Base-by-base conservation (phyloP, 1,140 invertebrate genomes). In the Agrypnia vestita region DNA sequence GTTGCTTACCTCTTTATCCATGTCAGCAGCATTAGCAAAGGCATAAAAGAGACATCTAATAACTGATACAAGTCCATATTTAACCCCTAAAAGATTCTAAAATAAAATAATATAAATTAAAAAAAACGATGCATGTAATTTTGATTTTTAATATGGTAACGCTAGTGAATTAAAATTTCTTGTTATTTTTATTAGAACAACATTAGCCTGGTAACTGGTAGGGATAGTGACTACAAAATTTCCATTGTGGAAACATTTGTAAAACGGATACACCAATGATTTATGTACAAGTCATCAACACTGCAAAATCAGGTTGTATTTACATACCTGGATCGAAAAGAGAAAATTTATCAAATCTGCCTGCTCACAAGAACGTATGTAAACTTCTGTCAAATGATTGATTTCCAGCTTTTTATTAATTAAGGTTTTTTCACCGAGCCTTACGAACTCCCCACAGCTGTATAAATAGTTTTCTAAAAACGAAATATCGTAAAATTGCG, bases 291-390 rank as follows among this genome's bases (percentile, higher is more conserved):
- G 21, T 19, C n/a, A 17, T 56, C 6, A 17, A n/a, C n/a, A n/a
- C n/a, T n/a, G n/a, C n/a, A n/a, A n/a, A n/a, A n/a, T n/a, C n/a
- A n/a, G n/a, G 4, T 12, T 53, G 1, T 17, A 19, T 59, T 19
- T 59, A 17, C n/a, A n/a, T 19, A 59, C 55, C 55, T 59, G 1
- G 11, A 21, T 17, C 3, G 55, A 59, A 59, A 15, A 59, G 17
- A 10, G 55, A 17, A 59, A 59, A 59, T 59, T 59, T 15, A 59
- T 59, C 55, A 59, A 59, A 10, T 21, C 12, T 59, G 55, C 55
- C 55, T 59, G 55, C 17, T 59, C 21, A 59, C 55, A 59, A 59
- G 15, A 59, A 21, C 21, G 55, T 21, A 59, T 11, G 7, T 59
- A 59, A 59, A 59, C 15, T 59, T 59, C 21, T 17, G 55, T 21